Base-by-base conservation (phyloP, 2,888 invertebrate species). In the Psylliodes chrysocephalus region DNA sequence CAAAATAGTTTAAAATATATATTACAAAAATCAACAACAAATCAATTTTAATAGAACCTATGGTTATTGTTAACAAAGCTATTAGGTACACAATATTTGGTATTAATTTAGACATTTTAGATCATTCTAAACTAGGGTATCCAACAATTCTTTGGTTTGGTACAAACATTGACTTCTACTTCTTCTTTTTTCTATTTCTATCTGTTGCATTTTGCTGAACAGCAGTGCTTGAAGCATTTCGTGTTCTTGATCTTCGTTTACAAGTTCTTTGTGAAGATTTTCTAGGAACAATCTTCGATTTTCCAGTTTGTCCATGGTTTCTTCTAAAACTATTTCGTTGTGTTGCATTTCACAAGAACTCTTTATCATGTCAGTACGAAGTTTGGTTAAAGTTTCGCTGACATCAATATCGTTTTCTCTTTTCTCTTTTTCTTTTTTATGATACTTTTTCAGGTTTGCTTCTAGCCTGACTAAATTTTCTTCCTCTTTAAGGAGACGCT, bases 401-500 rank as follows among this genome's bases (percentile, higher is more conserved):
- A 82, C 69, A 54, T 81, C 80, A 2, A 79, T 80, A 0, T 71
- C 72, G 44, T 71, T 73, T 15, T 56, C 68, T 73, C 75, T 71
- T 62, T 78, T 75, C 68, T 79, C 73, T 12, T 55, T 67, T 73
- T 75, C 72, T 63, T 77, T 74, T 67, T 79, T 79, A 60, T 81
- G 82, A 71, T 79, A 79, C 80, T 78, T 88, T 83, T 74, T 86
- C 66, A 76, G 82, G 79, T 67, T 86, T 70, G 75, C 85, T 82
- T 81, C 87, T 83, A 93, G 78, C 71, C 91, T 84, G 2, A 91
- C 88, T 1, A 93, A 84, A 60, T 88, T 82, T 77, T 91, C 91
- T 77, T 92, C 91, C 78, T 92, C 91, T 61, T 88, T 85, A 62
- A 91, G 88, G 61, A 93, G 82, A 74, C 88, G 86, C 77, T 91